phyloP scores from a whole-genome alignment of 2,113 vertebrate species.

The Salvelinus fontinalis region DNA sequence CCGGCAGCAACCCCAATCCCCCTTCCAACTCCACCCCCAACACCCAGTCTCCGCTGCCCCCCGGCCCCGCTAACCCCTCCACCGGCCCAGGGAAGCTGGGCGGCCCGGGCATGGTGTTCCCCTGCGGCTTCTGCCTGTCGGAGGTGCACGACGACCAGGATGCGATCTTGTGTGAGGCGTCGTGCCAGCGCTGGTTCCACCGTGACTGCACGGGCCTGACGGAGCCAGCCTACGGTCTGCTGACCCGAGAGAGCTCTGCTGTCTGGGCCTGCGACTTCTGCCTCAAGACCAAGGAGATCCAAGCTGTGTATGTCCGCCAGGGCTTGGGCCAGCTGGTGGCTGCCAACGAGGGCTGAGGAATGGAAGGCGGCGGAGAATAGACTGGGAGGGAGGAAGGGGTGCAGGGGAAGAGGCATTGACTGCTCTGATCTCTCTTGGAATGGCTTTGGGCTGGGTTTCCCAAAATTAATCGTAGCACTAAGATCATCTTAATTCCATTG shows the following conservation, averaged over 20 bases:
- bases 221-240: constrained; percentile 91
- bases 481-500: too few relatives aligned
- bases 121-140: constrained; percentile 88
- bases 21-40: constrained; percentile 77
- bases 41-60: constrained; percentile 73
- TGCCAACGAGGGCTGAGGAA: constrained; percentile 87
- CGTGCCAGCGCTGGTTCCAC: constrained; percentile 98
- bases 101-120: constrained; percentile 85
- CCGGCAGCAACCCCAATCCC: constrained; percentile 74
- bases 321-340: constrained; percentile 93
- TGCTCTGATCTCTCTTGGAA: constrained; percentile 34
- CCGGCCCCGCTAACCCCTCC: constrained; percentile 65
- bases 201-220: constrained; percentile 96
- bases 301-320: constrained; percentile 93
- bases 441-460: too few relatives aligned
- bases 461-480: too few relatives aligned
- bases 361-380: constrained; percentile 3
- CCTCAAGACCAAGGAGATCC: constrained; percentile 98
- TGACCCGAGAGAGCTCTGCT: constrained; percentile 91
- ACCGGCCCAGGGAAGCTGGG: constrained; percentile 68
- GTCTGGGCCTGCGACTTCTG: constrained; percentile 98
- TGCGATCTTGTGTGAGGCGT: constrained; percentile 94
- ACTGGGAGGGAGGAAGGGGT: constrained; percentile 9
- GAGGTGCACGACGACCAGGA: constrained; percentile 97
- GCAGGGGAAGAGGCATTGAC: constrained; percentile 33